Evolutionary conservation across 92 coral and sea anemone genomes (phyloP), one percentile per base, ranked within the genome.

Genomic region (Porites evermanni): DNA sequence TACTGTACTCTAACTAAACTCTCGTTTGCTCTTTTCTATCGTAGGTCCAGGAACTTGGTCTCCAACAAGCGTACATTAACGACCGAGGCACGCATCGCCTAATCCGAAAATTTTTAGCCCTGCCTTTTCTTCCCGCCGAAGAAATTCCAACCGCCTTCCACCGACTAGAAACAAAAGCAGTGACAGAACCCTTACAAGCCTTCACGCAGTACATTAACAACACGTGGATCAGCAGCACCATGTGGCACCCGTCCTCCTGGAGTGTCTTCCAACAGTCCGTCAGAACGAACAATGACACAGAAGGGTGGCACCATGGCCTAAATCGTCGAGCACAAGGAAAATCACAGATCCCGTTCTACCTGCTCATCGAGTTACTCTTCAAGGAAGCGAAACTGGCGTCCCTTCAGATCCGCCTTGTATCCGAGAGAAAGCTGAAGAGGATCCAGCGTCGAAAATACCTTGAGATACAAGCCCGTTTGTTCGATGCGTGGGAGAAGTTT

Each of bases 271-370:
- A 79, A 50, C 77, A 54, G 70, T 63, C 32, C 32, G 32, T 29
- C 2, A 29, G 32, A 29, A 29, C 32, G 32, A 29, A 29, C 32
- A 29, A 29, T 32, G 78, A 78, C 78, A 61, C 79, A 0, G 78
- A 86, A 47, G 89, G 84, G 26, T 86, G 84, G 84, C 89, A 86
- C 47, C 84, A 67, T 21, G 67, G 84, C 52, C 76, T 86, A 19
- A 77, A 78, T 61, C 51, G 89, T 70, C 84, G 60, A 12, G 89
- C 89, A 26, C 51, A 78, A 19, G 89, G 89, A 29, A 68, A 72
- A 51, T 77, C 75, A 6, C 77, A 78, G 78, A 65, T 86, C 52
- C 85, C 90, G 21, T 86, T 86, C 90, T 79, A 86, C 77, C 53
- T 79, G n/a, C 79, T 86, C 58, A 73, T 86, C 24, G 67, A 63